Evolutionary conservation across 2,888 invertebrate species (phyloP).

Genomic region (Drosophila pseudotakahashii): DNA sequence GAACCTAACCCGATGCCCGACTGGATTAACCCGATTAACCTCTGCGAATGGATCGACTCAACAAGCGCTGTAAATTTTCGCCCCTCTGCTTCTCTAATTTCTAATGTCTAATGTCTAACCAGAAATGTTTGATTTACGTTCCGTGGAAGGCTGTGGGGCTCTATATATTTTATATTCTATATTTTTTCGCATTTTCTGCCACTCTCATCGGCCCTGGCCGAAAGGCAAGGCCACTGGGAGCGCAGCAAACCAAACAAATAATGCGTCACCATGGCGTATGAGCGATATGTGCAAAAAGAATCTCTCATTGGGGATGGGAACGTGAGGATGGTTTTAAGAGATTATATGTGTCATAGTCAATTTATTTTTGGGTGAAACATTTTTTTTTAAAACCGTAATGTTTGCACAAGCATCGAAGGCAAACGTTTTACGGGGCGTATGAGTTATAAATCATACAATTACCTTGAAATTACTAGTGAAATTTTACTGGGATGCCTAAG

Average conservation of each 20-base stretch:
- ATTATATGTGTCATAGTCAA: conserved; percentile 7
- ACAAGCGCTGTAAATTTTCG: conserved; percentile 65
- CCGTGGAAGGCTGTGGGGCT: conserved; percentile 9
- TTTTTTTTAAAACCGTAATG: no score
- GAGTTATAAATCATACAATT: conserved; percentile 4
- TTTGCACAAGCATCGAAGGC: neutral
- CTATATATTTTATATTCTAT: conserved; percentile 5
- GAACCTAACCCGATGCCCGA: conserved; percentile 44
- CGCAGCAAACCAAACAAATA: conserved; percentile 52
- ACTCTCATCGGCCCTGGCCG: conserved; percentile 30
- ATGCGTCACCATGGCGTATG: conserved; percentile 64
- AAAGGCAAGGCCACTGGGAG: conserved; percentile 68
- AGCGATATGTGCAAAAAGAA: conserved; percentile 54
- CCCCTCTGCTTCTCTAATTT: conserved; percentile 57
- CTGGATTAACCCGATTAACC: conserved; percentile 70
- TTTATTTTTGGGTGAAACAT: neutral
- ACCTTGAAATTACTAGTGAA: neutral
- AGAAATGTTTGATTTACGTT: conserved; percentile 11
- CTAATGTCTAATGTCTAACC: conserved; percentile 53
- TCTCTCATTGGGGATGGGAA: conserved; percentile 48
- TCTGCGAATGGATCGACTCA: conserved; percentile 62
- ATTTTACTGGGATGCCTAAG: neutral
- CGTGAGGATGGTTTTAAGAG: conserved; percentile 38
- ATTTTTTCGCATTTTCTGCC: conserved; percentile 6
- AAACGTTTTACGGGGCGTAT: conserved; percentile 15